Evolutionary conservation across 2,888 invertebrate species (phyloP).

Genomic region (Pardosa pseudoannulata): DNA sequence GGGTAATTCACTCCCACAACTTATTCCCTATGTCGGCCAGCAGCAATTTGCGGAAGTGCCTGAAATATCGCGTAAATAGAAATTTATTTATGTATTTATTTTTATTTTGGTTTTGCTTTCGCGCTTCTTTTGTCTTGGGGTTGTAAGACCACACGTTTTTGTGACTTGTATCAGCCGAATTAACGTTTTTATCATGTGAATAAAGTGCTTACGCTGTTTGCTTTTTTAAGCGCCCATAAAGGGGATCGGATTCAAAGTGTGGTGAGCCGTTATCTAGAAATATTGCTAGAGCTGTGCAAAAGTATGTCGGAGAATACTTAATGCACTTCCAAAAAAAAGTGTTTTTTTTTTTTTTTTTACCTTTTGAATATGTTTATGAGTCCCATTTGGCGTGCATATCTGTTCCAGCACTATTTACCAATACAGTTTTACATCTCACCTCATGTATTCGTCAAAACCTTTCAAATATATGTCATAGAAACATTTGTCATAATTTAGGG

Average conservation of each 20-base stretch:
- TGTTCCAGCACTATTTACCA: too few relatives aligned
- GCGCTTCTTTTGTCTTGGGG: not conserved
- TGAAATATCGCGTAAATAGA: slow-evolving; percentile 59
- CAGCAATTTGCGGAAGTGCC: slow-evolving; percentile 58
- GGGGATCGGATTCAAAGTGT: slow-evolving; percentile 7
- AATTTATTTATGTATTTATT: too few relatives aligned
- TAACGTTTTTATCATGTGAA: slow-evolving; percentile 43
- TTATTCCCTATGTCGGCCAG: slow-evolving; percentile 22
- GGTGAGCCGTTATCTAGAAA: not conserved
- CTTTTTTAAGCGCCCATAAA: not conserved
- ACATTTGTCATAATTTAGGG: too few relatives aligned
- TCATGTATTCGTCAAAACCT: too few relatives aligned
- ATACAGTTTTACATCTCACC: too few relatives aligned
- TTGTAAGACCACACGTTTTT: slow-evolving; percentile 21
- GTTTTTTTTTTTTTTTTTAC: too few relatives aligned
- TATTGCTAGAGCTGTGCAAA: too few relatives aligned
- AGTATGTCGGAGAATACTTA: too few relatives aligned
- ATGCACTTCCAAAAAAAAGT: too few relatives aligned
- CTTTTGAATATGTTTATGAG: too few relatives aligned
- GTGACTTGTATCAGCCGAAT: slow-evolving; percentile 50
- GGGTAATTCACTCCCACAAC: not conserved
- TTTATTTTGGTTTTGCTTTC: slow-evolving; percentile 27
- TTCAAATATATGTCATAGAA: too few relatives aligned
- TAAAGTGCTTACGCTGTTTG: slow-evolving; percentile 33
- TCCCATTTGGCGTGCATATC: too few relatives aligned